Conservation (phyloP, 2,797 vertebrate genomes). For the Bucorvus abyssinicus region DNA sequence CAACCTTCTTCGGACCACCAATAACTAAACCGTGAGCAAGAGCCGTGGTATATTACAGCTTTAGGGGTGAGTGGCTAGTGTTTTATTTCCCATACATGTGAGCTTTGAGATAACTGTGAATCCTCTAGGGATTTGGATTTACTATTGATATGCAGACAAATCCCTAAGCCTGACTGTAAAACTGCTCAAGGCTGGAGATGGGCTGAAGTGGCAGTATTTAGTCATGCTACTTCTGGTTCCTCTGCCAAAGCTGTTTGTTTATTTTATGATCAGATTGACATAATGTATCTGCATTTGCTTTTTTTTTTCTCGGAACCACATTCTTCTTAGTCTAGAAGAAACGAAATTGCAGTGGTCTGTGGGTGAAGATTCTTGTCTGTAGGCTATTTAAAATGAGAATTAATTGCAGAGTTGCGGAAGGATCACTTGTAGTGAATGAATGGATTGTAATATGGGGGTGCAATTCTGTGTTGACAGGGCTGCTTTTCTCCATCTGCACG, state of each 20-base stretch:
- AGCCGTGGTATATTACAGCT: not conserved
- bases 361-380: not conserved
- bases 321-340: not conserved
- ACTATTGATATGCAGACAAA: conserved; percentile 43
- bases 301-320: not conserved
- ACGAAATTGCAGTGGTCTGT: not conserved
- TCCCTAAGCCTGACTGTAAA: conserved; percentile 36
- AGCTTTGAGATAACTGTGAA: conserved; percentile 41
- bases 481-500: not conserved
- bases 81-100: conserved; percentile 14
- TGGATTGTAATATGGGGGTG: not conserved
- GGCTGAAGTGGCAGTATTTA: conserved; percentile 16
- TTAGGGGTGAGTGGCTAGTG: not conserved
- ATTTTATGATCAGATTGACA: not conserved
- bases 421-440: not conserved
- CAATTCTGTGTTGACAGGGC: not conserved
- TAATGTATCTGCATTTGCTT: not conserved
- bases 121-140: conserved; percentile 49
- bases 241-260: not conserved
- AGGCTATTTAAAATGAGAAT: not conserved
- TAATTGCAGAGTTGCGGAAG: not conserved
- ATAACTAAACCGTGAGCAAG: not conserved
- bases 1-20: not conserved
- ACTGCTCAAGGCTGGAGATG: conserved; percentile 4
- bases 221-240: not conserved